A percentile compares a stretch with the other conserved stretches of the same genome.
phyloP scores from a whole-genome alignment of 1,140 invertebrate genomes.

The Leptestheria dahalacensis region DNA sequence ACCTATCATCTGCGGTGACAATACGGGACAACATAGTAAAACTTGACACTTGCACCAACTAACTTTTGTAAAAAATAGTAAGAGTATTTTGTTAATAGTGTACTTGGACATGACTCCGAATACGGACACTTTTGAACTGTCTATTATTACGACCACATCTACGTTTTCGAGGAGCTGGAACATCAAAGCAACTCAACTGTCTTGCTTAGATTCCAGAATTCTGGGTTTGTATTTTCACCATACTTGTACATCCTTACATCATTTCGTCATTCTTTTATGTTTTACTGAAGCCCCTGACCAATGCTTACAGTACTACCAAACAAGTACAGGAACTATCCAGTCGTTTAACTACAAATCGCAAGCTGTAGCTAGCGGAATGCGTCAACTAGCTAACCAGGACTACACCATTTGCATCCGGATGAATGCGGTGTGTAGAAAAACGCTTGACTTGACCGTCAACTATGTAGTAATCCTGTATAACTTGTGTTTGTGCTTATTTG shows the following conservation, averaged over 20 bases:
- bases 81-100: background rate
- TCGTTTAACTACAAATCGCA: background rate
- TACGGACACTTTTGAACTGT: slow-evolving; percentile 6
- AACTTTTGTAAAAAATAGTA: no score
- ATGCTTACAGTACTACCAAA: slow-evolving; percentile 6
- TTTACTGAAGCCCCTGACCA: slow-evolving; percentile 2
- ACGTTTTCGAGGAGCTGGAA: slow-evolving; percentile 21
- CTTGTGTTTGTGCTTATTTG: background rate
- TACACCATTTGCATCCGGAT: slow-evolving; percentile 30
- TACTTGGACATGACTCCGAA: slow-evolving; percentile 6
- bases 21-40: slow-evolving; percentile 30
- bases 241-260: no score
- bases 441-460: no score
- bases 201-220: slow-evolving; percentile 10
- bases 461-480: no score
- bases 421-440: no score
- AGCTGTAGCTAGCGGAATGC: slow-evolving; percentile 2
- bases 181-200: slow-evolving; percentile 19
- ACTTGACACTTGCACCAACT: no score
- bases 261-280: no score
- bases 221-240: no score
- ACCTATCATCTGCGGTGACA: slow-evolving; percentile 29
- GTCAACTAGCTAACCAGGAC: slow-evolving; percentile 31
- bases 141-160: slow-evolving; percentile 20
- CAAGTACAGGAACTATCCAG: background rate